A percentile compares a stretch with the other conserved stretches of the same genome.
Conservation (phyloP, 2,888 invertebrate species). For the Heliconius aoede region DNA sequence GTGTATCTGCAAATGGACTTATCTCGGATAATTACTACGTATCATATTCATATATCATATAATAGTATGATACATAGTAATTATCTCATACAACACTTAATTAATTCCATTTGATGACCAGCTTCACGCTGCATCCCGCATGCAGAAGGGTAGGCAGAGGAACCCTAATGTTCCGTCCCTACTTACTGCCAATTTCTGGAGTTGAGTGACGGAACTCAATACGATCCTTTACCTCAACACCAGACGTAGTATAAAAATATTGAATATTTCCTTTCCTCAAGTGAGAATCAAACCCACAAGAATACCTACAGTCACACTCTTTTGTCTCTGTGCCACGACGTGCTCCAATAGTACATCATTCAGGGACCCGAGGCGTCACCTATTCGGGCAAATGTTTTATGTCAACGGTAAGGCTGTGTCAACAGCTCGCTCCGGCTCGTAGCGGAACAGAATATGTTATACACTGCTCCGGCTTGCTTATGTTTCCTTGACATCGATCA, state of each 20-base stretch:
- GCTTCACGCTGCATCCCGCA: neutral
- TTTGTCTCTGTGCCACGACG: too few species aligned
- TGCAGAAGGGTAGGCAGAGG: neutral
- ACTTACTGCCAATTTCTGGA: too few species aligned
- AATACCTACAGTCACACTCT: too few species aligned
- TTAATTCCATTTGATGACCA: neutral
- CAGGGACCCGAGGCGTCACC: neutral
- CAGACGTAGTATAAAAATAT: neutral
- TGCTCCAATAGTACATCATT: neutral
- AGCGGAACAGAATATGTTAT: too few species aligned
- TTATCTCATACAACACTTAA: too few species aligned
- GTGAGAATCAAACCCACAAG: too few species aligned
- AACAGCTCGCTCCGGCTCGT: neutral
- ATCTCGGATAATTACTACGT: too few species aligned
- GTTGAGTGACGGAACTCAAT: neutral
- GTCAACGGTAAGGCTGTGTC: constrained; percentile 1
- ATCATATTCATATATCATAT: too few species aligned
- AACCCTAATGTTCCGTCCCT: too few species aligned
- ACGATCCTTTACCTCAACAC: neutral
- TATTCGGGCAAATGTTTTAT: neutral
- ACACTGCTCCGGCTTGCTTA: too few species aligned
- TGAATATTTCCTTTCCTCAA: neutral
- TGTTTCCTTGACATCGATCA: neutral
- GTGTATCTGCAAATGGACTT: too few species aligned
- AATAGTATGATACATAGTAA: too few species aligned